Conservation (phyloP, 2,113 vertebrate genomes). For the Epinephelus lanceolatus region DNA sequence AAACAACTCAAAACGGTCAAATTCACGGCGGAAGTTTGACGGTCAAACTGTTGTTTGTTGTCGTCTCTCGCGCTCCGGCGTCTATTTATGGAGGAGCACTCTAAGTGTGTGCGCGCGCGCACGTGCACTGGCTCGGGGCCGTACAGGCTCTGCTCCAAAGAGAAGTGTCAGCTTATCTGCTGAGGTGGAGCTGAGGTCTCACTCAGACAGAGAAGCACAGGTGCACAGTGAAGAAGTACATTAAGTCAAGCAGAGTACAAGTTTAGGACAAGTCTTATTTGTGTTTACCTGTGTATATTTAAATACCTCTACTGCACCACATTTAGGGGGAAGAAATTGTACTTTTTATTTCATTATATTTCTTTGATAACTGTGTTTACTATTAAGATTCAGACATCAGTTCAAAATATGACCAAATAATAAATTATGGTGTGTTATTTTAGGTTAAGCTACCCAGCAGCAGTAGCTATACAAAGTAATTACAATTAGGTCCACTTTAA, state of each 20-base stretch:
- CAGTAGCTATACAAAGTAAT: too few relatives aligned
- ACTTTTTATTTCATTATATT: background rate
- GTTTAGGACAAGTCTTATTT: background rate
- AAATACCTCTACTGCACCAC: too few relatives aligned
- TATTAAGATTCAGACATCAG: too few relatives aligned
- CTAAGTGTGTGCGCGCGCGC: background rate
- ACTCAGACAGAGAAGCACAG: background rate
- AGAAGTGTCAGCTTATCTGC: background rate
- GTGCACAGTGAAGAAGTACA: too few relatives aligned
- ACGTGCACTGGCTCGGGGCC: background rate
- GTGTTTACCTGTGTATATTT: background rate
- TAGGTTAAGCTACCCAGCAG: too few relatives aligned
- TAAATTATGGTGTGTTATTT: too few relatives aligned
- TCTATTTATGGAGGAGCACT: slow-evolving; percentile 36
- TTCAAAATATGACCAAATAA: too few relatives aligned
- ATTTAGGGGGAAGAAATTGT: background rate
- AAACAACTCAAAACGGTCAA: background rate
- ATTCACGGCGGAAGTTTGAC: background rate
- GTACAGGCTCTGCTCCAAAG: slow-evolving; percentile 5
- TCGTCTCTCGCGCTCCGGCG: background rate
- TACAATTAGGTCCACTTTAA: too few relatives aligned
- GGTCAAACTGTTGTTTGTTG: background rate
- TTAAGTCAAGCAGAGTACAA: too few relatives aligned
- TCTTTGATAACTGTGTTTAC: too few relatives aligned
- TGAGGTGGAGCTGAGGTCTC: background rate